These are phyloP conservation scores for Ctenodactylus gundi DNA, from an alignment of 2,113 vertebrate species.

Conservation along the genomic window DNA sequence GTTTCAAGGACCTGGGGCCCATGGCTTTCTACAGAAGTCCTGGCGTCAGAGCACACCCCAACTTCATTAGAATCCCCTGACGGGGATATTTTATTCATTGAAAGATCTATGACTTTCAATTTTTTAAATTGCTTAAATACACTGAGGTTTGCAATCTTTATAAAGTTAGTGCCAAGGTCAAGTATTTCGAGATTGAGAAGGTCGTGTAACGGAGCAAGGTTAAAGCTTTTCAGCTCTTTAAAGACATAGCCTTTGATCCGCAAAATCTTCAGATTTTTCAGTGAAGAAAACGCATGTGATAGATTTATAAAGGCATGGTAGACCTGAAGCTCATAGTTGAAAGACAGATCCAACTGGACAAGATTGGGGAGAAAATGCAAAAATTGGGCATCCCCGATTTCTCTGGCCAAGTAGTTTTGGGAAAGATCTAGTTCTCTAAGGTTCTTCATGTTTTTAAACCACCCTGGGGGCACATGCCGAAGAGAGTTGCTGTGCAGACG, in stretches of 20 bases:
- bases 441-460: slow-evolving; percentile 87
- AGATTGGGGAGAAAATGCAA: slow-evolving; percentile 86
- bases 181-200: slow-evolving; percentile 90
- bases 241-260: slow-evolving; percentile 92
- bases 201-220: slow-evolving; percentile 83
- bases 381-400: slow-evolving; percentile 88
- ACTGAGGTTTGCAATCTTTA: slow-evolving; percentile 90
- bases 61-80: slow-evolving; percentile 77
- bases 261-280: slow-evolving; percentile 88
- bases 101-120: slow-evolving; percentile 90
- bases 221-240: slow-evolving; percentile 84
- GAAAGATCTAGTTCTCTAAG: slow-evolving; percentile 93
- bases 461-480: slow-evolving; percentile 77
- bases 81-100: slow-evolving; percentile 95
- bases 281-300: slow-evolving; percentile 83
- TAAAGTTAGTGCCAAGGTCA: slow-evolving; percentile 97
- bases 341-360: slow-evolving; percentile 92
- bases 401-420: slow-evolving; percentile 90
- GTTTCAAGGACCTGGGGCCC: slow-evolving; percentile 82
- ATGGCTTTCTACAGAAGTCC: slow-evolving; percentile 70
- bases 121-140: slow-evolving; percentile 86
- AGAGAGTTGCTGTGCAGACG: slow-evolving; percentile 94
- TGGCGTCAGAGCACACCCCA: slow-evolving; percentile 71
- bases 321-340: slow-evolving; percentile 91
- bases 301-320: slow-evolving; percentile 88